These are phyloP conservation scores for Drosophila vallismaia DNA, from an alignment of 2,888 invertebrate genomes.

Conservation along the genomic window DNA sequence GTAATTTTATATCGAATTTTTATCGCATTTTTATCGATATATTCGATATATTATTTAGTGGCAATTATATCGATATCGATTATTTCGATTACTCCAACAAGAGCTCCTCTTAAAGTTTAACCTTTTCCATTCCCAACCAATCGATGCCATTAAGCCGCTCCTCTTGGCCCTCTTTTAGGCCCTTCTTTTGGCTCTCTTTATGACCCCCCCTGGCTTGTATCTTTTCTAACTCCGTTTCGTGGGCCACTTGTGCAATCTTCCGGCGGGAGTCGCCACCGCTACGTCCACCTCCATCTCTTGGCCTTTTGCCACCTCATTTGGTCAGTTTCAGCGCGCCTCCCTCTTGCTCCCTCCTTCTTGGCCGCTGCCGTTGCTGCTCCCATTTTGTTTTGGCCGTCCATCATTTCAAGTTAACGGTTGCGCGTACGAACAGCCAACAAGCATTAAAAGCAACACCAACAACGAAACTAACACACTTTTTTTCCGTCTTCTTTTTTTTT, in stretches of 20 bases:
- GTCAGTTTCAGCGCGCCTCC: slow-evolving; percentile 12
- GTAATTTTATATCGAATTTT: background rate
- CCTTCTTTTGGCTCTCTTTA: background rate
- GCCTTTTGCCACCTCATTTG: slow-evolving; percentile 44
- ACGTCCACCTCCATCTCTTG: slow-evolving; percentile 2
- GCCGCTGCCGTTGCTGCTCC: slow-evolving; percentile 37
- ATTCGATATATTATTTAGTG: background rate
- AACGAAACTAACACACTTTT: slow-evolving; percentile 68
- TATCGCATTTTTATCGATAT: background rate
- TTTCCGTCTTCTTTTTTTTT: slow-evolving; percentile 5
- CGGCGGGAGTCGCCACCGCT: background rate
- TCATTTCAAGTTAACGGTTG: slow-evolving; percentile 68
- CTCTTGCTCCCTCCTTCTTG: slow-evolving; percentile 20
- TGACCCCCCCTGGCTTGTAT: background rate
- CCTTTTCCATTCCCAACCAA: background rate
- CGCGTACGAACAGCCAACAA: slow-evolving; percentile 52
- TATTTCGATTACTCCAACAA: background rate
- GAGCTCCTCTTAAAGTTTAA: background rate
- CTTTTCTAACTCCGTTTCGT: slow-evolving; percentile 13
- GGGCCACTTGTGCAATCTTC: slow-evolving; percentile 41
- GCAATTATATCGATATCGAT: background rate
- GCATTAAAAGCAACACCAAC: slow-evolving; percentile 55
- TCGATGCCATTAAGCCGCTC: slow-evolving; percentile 17
- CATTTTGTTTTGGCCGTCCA: slow-evolving; percentile 42
- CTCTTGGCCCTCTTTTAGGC: background rate